phyloP scores from a whole-genome alignment of 2,113 vertebrate genomes.

The Forbesichthys papilliferus region DNA sequence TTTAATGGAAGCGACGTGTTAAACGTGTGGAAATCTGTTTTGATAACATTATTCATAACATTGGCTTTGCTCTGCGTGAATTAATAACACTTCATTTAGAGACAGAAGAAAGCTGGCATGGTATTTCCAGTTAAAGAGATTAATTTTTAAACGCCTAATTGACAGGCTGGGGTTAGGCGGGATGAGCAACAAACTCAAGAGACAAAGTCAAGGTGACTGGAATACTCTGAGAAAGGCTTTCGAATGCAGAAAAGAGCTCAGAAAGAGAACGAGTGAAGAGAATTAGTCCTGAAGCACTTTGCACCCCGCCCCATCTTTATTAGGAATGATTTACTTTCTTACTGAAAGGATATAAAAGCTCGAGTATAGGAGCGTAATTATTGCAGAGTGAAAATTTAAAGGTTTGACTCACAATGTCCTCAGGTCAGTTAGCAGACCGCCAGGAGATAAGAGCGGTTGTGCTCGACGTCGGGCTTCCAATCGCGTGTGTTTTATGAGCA shows the following conservation, averaged over 20 bases:
- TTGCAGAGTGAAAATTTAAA: constrained; percentile 79
- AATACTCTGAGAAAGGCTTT: constrained; percentile 74
- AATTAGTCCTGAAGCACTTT: constrained; percentile 78
- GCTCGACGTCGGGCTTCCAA: constrained; percentile 59
- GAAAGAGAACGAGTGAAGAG: constrained; percentile 69
- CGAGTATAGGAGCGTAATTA: constrained; percentile 80
- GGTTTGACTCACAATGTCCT: constrained; percentile 81
- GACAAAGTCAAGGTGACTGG: constrained; percentile 85
- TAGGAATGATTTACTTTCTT: constrained; percentile 82
- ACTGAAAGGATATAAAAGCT: constrained; percentile 83
- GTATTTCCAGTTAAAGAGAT: constrained; percentile 86
- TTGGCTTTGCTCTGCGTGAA: constrained; percentile 79
- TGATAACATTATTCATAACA: constrained; percentile 85
- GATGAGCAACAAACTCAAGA: constrained; percentile 79
- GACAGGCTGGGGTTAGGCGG: constrained; percentile 79
- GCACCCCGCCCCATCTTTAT: constrained; percentile 77
- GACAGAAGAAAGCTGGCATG: constrained; percentile 79
- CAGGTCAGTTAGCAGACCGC: constrained; percentile 74
- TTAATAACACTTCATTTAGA: constrained; percentile 85
- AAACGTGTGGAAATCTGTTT: constrained; percentile 84
- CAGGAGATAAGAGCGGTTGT: constrained; percentile 69
- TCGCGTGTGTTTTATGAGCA: constrained; percentile 73
- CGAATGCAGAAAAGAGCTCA: constrained; percentile 64
- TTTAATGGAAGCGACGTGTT: constrained; percentile 76
- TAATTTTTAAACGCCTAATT: constrained; percentile 87